These are phyloP conservation scores for Toxonevra muliebris DNA, from an alignment of 2,888 invertebrate species.

Conservation along the genomic window DNA sequence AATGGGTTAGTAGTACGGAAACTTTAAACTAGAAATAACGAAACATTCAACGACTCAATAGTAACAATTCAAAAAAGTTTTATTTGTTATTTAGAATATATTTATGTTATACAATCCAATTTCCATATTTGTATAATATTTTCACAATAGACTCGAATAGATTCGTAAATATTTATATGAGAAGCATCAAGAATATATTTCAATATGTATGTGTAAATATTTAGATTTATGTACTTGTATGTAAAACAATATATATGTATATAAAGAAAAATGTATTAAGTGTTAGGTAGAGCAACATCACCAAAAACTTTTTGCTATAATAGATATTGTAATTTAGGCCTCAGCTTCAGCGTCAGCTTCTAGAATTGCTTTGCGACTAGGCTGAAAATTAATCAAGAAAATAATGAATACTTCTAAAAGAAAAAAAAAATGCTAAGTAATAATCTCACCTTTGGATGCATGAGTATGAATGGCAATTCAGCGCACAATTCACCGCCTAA, in stretches of 20 bases:
- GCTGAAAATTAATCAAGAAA: slow-evolving; percentile 47
- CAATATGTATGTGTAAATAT: neutral
- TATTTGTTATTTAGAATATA: too few species aligned
- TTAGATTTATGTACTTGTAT: neutral
- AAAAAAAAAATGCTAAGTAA: slow-evolving; percentile 10
- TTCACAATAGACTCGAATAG: too few species aligned
- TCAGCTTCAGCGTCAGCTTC: slow-evolving; percentile 47
- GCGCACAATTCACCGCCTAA: slow-evolving; percentile 92
- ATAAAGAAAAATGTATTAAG: neutral
- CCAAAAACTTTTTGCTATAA: slow-evolving; percentile 17
- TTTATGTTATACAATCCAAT: too few species aligned
- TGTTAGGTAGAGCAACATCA: slow-evolving; percentile 20
- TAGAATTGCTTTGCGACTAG: slow-evolving; percentile 53
- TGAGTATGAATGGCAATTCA: slow-evolving; percentile 89
- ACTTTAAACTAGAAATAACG: too few species aligned
- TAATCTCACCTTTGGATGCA: slow-evolving; percentile 81
- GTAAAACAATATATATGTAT: neutral
- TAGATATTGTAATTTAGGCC: slow-evolving; percentile 30
- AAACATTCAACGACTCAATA: too few species aligned
- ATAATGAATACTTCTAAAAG: neutral
- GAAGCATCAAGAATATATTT: neutral
- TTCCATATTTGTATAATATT: too few species aligned
- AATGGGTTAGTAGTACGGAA: too few species aligned
- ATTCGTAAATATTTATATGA: neutral
- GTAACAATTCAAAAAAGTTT: too few species aligned